Conservation (phyloP, 1,140 invertebrate genomes). For the Sweltsa coloradensis region DNA sequence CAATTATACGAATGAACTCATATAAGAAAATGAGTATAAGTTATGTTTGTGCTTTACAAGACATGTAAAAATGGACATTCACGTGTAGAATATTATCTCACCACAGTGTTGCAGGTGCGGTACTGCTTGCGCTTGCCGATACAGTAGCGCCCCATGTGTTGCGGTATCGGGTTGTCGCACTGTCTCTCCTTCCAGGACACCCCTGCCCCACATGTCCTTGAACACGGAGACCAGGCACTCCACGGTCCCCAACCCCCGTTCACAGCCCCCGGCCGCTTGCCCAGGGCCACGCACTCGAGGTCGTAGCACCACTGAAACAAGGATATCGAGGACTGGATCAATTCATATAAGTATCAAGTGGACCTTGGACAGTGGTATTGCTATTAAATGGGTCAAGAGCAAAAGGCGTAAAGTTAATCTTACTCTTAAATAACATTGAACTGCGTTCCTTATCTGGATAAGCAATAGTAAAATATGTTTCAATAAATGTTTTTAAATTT, state of each 20-base stretch:
- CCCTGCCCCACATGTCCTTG: conserved; percentile 72
- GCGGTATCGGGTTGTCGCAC: conserved; percentile 61
- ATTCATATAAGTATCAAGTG: conserved; percentile 27
- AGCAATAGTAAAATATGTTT: too few species aligned
- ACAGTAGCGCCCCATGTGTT: conserved; percentile 60
- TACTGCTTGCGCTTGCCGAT: conserved; percentile 43
- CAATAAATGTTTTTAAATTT: too few species aligned
- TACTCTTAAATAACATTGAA: too few species aligned
- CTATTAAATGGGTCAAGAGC: too few species aligned
- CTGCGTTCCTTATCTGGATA: too few species aligned
- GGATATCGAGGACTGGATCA: not conserved
- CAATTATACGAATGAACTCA: too few species aligned
- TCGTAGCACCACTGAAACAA: conserved; percentile 68
- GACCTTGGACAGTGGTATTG: too few species aligned
- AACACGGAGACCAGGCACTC: conserved; percentile 70
- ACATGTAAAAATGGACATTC: too few species aligned
- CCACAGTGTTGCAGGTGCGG: conserved; percentile 38
- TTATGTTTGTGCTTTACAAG: too few species aligned
- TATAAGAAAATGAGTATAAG: too few species aligned
- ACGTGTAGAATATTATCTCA: too few species aligned
- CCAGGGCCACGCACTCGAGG: conserved; percentile 65
- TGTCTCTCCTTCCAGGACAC: conserved; percentile 55
- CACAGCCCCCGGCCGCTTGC: conserved; percentile 56
- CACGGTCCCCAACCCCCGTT: conserved; percentile 77
- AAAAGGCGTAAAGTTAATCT: too few species aligned